These are phyloP conservation scores for Calameuta idolon DNA, from an alignment of 2,888 invertebrate species.

Conservation along the genomic window DNA sequence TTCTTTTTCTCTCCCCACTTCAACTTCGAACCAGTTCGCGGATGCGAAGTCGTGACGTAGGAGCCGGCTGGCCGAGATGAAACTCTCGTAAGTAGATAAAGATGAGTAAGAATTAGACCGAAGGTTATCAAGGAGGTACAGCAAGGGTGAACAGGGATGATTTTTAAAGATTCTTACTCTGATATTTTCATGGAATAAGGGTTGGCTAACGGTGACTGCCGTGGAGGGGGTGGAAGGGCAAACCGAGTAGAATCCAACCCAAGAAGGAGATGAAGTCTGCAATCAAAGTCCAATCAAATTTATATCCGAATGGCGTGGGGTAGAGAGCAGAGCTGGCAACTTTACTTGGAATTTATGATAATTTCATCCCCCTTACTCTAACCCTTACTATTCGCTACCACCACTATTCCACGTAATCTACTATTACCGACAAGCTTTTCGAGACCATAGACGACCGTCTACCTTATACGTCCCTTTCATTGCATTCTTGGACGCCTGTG, in stretches of 20 bases:
- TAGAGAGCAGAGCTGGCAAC: conserved; percentile 32
- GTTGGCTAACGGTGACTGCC: background rate
- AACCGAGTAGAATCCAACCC: conserved; percentile 15
- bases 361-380: conserved; percentile 30
- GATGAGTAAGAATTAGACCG: background rate
- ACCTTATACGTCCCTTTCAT: conserved; percentile 3
- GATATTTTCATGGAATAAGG: background rate
- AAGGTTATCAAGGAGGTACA: background rate
- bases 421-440: background rate
- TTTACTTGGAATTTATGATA: conserved; percentile 48
- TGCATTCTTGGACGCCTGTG: background rate
- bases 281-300: conserved; percentile 52
- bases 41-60: background rate
- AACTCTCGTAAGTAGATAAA: background rate
- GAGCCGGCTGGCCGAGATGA: background rate
- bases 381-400: conserved; percentile 23
- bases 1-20: background rate
- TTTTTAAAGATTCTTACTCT: background rate
- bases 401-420: conserved; percentile 9
- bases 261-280: conserved; percentile 35
- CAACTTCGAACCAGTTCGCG: background rate
- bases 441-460: conserved; percentile 20
- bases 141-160: background rate
- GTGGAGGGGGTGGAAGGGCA: background rate
- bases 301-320: conserved; percentile 40